These are phyloP conservation scores for Antitype chi DNA, from an alignment of 2,888 invertebrate genomes.

Conservation along the genomic window DNA sequence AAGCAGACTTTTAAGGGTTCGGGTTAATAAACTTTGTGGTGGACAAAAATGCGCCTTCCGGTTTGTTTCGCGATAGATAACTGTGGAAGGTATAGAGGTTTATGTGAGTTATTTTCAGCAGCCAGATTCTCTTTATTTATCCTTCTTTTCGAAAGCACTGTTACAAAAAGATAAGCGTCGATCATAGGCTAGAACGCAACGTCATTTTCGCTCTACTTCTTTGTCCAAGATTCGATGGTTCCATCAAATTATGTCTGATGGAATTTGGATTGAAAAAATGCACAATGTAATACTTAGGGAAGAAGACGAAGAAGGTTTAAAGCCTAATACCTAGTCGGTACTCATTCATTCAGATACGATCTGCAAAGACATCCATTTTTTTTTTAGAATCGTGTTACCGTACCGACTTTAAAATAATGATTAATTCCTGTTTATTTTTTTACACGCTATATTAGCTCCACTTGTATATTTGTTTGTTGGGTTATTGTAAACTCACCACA, in stretches of 20 bases:
- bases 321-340: neutral
- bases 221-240: neutral
- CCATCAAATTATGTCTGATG: neutral
- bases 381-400: too few species aligned
- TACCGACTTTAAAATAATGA: too few species aligned
- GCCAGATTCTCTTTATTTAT: neutral
- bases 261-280: neutral
- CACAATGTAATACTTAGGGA: neutral
- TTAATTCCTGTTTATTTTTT: too few species aligned
- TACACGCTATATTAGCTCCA: too few species aligned
- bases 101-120: neutral
- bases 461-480: too few species aligned
- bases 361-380: neutral
- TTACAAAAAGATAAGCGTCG: neutral
- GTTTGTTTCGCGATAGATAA: constrained; percentile 12
- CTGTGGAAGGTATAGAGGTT: neutral
- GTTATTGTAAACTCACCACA: too few species aligned
- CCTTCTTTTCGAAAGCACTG: neutral
- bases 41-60: constrained; percentile 53
- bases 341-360: neutral
- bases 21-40: constrained; percentile 52
- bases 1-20: constrained; percentile 62
- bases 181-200: neutral
- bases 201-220: neutral
- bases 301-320: neutral